Evolutionary conservation across 2,797 vertebrate species (phyloP).

Genomic region (Stomatorhinus walkeri): DNA sequence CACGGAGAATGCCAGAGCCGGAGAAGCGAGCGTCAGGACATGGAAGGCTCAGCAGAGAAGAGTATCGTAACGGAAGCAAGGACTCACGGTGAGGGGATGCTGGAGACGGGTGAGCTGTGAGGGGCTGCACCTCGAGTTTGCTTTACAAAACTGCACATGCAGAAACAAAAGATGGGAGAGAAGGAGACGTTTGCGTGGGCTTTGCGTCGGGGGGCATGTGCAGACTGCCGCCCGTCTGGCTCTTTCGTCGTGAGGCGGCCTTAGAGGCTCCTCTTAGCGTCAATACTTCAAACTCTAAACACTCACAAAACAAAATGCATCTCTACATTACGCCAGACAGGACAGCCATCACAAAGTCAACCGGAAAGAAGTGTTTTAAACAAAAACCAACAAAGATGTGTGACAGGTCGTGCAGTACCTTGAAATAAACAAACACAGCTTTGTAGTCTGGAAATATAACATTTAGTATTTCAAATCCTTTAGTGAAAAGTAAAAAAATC

Average conservation of each 20-base stretch:
- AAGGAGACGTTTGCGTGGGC: constrained; percentile 43
- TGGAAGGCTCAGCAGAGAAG: not conserved
- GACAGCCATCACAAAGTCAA: constrained; percentile 6
- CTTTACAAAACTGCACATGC: constrained; percentile 94
- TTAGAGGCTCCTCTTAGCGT: not conserved
- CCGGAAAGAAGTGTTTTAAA: not conserved
- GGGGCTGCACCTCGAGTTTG: constrained; percentile 85
- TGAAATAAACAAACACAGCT: not conserved
- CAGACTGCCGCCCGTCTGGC: not conserved
- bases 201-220: constrained; percentile 36
- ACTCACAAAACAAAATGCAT: constrained; percentile 16
- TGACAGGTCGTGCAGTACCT: not conserved
- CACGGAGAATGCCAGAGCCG: constrained; percentile 11
- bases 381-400: not conserved
- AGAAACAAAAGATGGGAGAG: constrained; percentile 56
- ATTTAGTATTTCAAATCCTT: not conserved
- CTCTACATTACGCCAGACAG: not conserved
- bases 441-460: not conserved
- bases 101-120: constrained; percentile 93
- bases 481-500: not conserved
- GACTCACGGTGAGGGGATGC: constrained; percentile 96
- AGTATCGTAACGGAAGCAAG: constrained; percentile 67
- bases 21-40: not conserved
- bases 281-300: constrained; percentile 5
- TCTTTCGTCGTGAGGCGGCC: constrained; percentile 16